Evolutionary conservation across 2,797 vertebrate species (phyloP), one percentile per base, ranked within the genome.

Genomic region (Eulemur albifrons): DNA sequence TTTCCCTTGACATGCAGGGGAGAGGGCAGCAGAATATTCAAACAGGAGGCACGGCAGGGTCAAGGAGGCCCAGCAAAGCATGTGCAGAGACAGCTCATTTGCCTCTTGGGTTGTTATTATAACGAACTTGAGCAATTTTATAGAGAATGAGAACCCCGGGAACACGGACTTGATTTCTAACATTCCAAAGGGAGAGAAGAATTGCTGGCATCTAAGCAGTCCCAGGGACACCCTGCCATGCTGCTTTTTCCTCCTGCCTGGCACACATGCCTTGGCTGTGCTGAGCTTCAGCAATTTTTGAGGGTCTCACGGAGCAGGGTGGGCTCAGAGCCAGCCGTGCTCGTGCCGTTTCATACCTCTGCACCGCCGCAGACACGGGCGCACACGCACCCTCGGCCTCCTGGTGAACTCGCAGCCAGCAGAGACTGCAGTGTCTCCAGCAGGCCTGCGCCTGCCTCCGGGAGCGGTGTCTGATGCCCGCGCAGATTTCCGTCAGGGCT

Each of bases 381-480:
- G 17, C 63, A 8, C 63, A 0, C 0, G 63, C 32, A 14, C 3
- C 11, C 21, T 5, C 4, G 0, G 77, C 43, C 7, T 40, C 45
- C 59, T 10, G 59, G 14, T 27, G 48, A 67, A 18, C n/a, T n/a
- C 61, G 9, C 10, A 0, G 43, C 69, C 50, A 40, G 8, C 2
- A 43, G 30, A 17, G 25, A 14, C 6, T 0, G 9, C 0, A 2
- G 25, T 3, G 57, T 54, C 73, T 38, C 45, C 15, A 45, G 57
- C 45, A 40, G 72, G 52, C 30, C 61, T 76, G 9, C 89, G 35
- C 7, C 1, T 25, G n/a, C 27, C 65, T 76, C 17, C 11, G 3
- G 57, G 20, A 18, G 40, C 69, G 17, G 13, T n/a, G 32, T n/a
- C 69, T 45, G 35, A 67, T 50, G 27, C 25, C 5, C 2, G 67